Conservation (phyloP, 2,888 invertebrate genomes). For the Aphrophora alni region DNA sequence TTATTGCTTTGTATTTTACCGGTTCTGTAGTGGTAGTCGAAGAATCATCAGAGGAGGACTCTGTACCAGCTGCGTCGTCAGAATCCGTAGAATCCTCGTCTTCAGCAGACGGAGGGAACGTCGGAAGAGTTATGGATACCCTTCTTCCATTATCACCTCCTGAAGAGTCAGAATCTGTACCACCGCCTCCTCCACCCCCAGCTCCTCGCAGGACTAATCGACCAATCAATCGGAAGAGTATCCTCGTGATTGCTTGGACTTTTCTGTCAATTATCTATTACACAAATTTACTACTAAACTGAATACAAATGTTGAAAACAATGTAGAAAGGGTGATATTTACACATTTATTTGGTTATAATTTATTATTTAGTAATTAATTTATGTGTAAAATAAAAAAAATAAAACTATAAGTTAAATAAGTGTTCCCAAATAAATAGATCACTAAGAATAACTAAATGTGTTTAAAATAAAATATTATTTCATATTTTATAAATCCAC, state of each 20-base stretch:
- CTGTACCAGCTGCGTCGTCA: constrained; percentile 38
- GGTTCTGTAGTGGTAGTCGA: constrained; percentile 43
- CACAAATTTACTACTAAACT: constrained; percentile 47
- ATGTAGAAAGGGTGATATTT: no score
- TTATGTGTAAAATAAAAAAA: no score
- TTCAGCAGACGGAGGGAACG: constrained; percentile 71
- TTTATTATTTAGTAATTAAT: no score
- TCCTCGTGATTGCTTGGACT: constrained; percentile 75
- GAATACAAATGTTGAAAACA: no score
- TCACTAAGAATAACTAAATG: no score
- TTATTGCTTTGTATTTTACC: constrained; percentile 25
- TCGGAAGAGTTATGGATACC: constrained; percentile 70
- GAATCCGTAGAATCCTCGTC: constrained; percentile 58
- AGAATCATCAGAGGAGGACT: constrained; percentile 44
- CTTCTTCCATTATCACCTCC: constrained; percentile 58
- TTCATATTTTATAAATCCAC: no score
- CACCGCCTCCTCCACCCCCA: constrained; percentile 59
- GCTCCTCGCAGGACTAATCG: constrained; percentile 69
- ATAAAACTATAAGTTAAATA: no score
- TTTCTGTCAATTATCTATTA: constrained; percentile 77
- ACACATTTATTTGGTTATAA: no score
- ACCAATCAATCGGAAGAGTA: constrained; percentile 77
- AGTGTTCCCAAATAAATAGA: no score
- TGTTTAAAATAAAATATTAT: no score
- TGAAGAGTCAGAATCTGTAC: constrained; percentile 53